Evolutionary conservation across 1,140 invertebrate species (phyloP).

Genomic region (Bombus ignitus): DNA sequence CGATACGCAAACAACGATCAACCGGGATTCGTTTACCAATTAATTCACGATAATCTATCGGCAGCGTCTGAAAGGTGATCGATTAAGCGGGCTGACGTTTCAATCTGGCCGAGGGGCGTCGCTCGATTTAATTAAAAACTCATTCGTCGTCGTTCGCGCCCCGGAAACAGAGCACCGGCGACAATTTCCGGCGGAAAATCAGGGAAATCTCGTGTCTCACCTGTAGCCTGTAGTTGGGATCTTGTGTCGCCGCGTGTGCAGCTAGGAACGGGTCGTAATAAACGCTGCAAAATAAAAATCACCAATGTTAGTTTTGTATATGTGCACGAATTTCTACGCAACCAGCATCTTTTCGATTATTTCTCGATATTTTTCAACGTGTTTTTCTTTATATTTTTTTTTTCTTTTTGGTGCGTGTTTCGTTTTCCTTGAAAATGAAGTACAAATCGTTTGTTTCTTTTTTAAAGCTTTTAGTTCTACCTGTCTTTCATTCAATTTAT

Average conservation of each 20-base stretch:
- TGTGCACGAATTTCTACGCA: background rate
- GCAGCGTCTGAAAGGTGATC: conserved; percentile 47
- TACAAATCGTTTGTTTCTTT: background rate
- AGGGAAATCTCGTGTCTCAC: conserved; percentile 82
- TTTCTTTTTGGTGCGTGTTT: background rate
- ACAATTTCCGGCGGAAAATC: conserved; percentile 46
- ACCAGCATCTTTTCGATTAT: background rate
- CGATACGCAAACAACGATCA: conserved; percentile 26
- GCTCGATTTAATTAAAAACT: conserved; percentile 66
- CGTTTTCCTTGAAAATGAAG: background rate
- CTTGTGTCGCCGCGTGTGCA: conserved; percentile 89
- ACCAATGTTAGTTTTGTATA: background rate
- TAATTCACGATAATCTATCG: conserved; percentile 59
- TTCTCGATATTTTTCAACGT: background rate
- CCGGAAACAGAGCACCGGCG: conserved; percentile 52
- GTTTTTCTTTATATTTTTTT: background rate
- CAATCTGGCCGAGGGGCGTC: conserved; percentile 24
- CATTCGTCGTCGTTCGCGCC: conserved; percentile 45
- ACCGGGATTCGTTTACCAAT: conserved; percentile 52
- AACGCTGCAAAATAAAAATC: conserved; percentile 87
- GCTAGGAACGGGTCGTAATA: conserved; percentile 98
- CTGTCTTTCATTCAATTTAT: background rate
- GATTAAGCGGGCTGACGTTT: conserved; percentile 53
- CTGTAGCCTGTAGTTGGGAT: conserved; percentile 96
- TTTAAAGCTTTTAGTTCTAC: background rate